Evolutionary conservation across 2,888 invertebrate species (phyloP), one percentile per base, ranked within the genome.

Genomic region (Congeria kusceri): DNA sequence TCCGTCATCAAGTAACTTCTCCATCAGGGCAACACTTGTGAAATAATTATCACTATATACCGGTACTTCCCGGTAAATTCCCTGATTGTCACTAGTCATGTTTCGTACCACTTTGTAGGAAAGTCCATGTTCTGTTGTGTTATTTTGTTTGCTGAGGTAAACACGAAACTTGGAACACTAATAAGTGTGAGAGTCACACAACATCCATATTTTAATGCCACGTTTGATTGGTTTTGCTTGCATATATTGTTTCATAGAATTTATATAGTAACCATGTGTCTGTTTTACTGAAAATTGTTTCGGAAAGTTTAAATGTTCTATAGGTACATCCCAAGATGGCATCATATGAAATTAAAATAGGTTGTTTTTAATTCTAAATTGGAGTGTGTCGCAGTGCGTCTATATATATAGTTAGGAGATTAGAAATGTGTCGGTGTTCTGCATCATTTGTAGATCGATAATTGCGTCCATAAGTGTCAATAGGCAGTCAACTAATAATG

Each of bases 161-260:
- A 75, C 44, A 0, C 71, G 23, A 57, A 78, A 73, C 7, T 29
- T 39, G 20, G 77, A 67, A 0, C 71, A 56, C 39, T 61, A 70
- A 3, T 56, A 32, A 23, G 49, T 62, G 0, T 46, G 56, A 11
- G 75, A 11, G 47, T 75, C 46, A 32, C 32, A 61, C 3, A 47
- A 7, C 62, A 63, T 58, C 63, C 64, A 75, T n/a, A 74, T 32
- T 44, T 74, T 74, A 0, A 68, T 39, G 0, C 74, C 74, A n/a
- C n/a, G 15, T 39, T 75, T 79, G 15, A 71, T 49, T 0, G 75
- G 68, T 20, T 69, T 71, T n/a, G n/a, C n/a, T n/a, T 70, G 74
- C 78, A 78, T 70, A 25, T 74, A 78, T 18, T 78, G 78, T 15
- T 59, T 18, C 23, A 65, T 62, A 9, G 66, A 70, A 0, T 70